Evolutionary conservation across 35 echinoderm and acorn worm genomes (phyloP).

Genomic region (Strongylocentrotus purpuratus): DNA sequence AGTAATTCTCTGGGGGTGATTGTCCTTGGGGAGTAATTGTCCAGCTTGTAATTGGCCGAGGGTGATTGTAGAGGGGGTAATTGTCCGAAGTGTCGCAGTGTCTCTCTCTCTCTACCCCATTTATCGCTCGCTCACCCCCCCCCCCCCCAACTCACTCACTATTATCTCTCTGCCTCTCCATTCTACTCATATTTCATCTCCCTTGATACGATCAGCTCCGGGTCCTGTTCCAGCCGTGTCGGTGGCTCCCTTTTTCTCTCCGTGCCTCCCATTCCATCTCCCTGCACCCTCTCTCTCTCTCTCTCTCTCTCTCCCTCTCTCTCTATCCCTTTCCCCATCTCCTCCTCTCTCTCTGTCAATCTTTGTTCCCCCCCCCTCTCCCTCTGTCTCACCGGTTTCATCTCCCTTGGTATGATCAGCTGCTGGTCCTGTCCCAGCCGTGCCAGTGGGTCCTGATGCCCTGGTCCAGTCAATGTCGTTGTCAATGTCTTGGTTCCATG

Average conservation of each 20-base stretch:
- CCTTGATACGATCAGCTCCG: too few species aligned
- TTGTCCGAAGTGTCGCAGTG: too few species aligned
- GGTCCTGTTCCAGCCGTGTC: too few species aligned
- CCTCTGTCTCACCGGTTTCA: neutral
- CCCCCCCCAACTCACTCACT: too few species aligned
- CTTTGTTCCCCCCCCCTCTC: neutral
- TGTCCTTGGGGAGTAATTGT: too few species aligned
- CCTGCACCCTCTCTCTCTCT: neutral
- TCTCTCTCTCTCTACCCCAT: too few species aligned
- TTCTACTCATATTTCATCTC: neutral
- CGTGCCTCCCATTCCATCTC: too few species aligned
- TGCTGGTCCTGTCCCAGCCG: neutral
- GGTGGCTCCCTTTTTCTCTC: too few species aligned
- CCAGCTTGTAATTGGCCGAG: too few species aligned
- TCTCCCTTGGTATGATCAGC: conserved; percentile 2
- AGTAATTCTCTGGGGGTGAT: too few species aligned
- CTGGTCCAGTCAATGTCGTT: neutral
- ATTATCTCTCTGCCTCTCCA: neutral
- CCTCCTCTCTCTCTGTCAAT: neutral
- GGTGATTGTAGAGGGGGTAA: too few species aligned
- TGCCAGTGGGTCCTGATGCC: neutral
- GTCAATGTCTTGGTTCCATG: neutral
- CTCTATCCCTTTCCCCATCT: neutral
- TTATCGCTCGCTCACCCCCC: too few species aligned
- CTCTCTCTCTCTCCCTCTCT: neutral